These are phyloP conservation scores for Drosophila suboccidentalis DNA, from an alignment of 2,888 invertebrate species.

Conservation along the genomic window DNA sequence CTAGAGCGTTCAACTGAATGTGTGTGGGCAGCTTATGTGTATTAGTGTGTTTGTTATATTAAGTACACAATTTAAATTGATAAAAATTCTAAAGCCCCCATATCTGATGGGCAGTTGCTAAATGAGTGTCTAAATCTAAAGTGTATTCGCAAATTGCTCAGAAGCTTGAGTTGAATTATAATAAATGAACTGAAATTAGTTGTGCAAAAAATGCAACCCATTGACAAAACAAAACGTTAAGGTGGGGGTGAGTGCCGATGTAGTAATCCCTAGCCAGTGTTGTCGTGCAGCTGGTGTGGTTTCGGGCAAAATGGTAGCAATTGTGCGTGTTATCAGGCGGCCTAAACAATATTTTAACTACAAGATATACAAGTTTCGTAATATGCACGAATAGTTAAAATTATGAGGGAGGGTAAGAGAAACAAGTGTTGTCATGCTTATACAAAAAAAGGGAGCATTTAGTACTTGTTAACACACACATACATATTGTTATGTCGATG, in stretches of 20 bases:
- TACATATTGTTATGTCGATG: not conserved
- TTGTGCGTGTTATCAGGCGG: constrained; percentile 34
- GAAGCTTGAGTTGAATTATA: constrained; percentile 9
- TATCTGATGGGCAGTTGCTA: constrained; percentile 18
- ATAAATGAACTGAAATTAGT: constrained; percentile 15
- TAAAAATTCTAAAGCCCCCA: constrained; percentile 51
- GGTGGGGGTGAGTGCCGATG: constrained; percentile 35
- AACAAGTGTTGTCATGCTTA: not conserved
- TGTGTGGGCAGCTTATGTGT: constrained; percentile 32
- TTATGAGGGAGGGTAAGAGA: not conserved
- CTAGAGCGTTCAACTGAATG: constrained; percentile 45
- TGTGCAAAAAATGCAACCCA: constrained; percentile 38
- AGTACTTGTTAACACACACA: not conserved
- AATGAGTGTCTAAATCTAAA: constrained; percentile 14
- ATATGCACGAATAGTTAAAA: not conserved
- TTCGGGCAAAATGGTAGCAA: constrained; percentile 27
- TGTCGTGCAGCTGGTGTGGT: constrained; percentile 53
- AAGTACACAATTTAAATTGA: constrained; percentile 74
- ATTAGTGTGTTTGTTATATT: constrained; percentile 49
- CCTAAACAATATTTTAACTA: constrained; percentile 12
- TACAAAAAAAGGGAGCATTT: not conserved
- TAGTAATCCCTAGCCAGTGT: constrained; percentile 68
- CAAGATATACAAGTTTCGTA: constrained; percentile 11
- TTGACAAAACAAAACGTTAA: constrained; percentile 55
- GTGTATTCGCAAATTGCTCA: constrained; percentile 27